Percentiles rank a stretch among this genome's conserved stretches.
These are phyloP conservation scores for Todiramphus chloris DNA, from an alignment of 2,113 vertebrate genomes.

Conservation along the genomic window DNA sequence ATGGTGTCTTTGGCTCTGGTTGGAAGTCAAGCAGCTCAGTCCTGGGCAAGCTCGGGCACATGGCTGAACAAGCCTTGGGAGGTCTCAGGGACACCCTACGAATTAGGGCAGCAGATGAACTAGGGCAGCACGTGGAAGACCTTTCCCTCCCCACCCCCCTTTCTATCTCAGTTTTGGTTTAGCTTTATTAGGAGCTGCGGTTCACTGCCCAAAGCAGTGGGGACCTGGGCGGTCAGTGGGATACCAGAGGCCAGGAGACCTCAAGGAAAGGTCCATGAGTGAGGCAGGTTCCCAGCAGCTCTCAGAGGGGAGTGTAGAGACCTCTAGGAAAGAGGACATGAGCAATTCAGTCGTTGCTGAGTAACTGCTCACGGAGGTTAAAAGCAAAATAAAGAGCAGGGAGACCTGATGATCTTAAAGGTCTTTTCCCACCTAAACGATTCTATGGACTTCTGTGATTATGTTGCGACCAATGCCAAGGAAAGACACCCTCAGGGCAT, in stretches of 20 bases:
- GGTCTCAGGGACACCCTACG: fast-evolving
- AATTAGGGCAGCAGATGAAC: no score
- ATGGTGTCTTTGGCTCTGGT: fast-evolving
- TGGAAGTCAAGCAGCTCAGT: background rate
- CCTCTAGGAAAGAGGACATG: background rate
- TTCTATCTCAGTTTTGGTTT: background rate
- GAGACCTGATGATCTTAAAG: background rate
- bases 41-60: background rate
- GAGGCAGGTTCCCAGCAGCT: background rate
- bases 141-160: background rate
- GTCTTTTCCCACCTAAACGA: background rate
- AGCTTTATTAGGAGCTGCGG: background rate
- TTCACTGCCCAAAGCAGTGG: background rate
- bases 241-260: background rate
- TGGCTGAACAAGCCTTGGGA: background rate
- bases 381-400: background rate
- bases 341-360: background rate
- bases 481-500: background rate
- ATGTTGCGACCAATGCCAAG: background rate
- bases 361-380: background rate
- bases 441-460: background rate
- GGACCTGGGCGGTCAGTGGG: fast-evolving
- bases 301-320: background rate
- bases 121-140: background rate
- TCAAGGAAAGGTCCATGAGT: background rate